Evolutionary conservation across 1,140 invertebrate species (phyloP).

Genomic region (Palaemon carinicauda): DNA sequence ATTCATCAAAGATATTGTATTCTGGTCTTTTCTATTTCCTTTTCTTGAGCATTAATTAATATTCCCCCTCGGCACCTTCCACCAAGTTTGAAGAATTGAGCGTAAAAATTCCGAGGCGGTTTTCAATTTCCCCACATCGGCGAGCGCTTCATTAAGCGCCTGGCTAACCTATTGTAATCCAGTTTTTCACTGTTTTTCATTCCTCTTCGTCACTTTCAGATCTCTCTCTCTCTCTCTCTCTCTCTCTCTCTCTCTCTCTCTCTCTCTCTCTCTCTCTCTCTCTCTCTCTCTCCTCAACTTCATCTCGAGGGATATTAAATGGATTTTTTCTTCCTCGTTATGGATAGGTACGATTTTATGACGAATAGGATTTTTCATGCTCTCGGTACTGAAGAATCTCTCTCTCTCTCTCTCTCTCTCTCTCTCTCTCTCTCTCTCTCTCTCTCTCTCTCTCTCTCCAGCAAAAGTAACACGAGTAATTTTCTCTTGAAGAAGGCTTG

Average conservation of each 20-base stretch:
- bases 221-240: not conserved
- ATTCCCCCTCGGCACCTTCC: conserved; percentile 50
- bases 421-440: not conserved
- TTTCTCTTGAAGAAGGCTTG: not conserved
- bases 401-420: no score
- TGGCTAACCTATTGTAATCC: not conserved
- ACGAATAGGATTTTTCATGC: not conserved
- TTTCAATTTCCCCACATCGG: conserved; percentile 47
- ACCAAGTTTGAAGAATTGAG: conserved; percentile 34
- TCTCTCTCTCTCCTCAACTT: not conserved
- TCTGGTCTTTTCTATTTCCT: conserved; percentile 18
- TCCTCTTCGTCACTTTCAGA: conserved; percentile 20
- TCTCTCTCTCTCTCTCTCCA: conserved; percentile 5
- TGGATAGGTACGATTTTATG: not conserved
- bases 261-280: not conserved
- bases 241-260: not conserved
- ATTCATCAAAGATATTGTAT: conserved; percentile 20
- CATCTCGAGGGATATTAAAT: not conserved
- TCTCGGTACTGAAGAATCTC: not conserved
- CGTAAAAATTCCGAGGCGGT: conserved; percentile 28
- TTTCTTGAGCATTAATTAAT: conserved; percentile 49
- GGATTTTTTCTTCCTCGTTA: not conserved
- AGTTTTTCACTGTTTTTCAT: conserved; percentile 29
- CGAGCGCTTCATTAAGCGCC: conserved; percentile 40
- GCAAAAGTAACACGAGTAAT: not conserved